Conservation (phyloP, 2,113 vertebrate genomes). For the Cynoglossus semilaevis region DNA sequence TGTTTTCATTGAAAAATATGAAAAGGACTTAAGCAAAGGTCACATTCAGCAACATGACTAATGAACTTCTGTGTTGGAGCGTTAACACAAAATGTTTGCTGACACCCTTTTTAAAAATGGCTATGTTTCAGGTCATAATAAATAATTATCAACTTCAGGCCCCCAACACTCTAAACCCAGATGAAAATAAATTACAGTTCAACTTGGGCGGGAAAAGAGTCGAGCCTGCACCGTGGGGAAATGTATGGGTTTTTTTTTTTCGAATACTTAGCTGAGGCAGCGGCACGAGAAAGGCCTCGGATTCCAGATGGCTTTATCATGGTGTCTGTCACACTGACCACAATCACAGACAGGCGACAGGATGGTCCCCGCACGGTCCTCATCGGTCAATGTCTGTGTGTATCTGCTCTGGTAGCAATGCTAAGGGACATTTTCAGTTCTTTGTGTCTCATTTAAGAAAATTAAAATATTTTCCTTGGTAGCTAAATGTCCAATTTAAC, state of each 20-base stretch:
- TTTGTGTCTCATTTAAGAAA: not conserved
- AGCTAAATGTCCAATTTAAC: no score
- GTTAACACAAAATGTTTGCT: not conserved
- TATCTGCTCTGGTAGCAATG: conserved; percentile 18
- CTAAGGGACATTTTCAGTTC: not conserved
- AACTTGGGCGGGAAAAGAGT: not conserved
- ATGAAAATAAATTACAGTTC: not conserved
- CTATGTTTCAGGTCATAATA: not conserved
- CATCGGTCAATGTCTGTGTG: not conserved
- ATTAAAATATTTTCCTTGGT: no score
- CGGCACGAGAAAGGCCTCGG: not conserved
- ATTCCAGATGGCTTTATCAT: conserved; percentile 13
- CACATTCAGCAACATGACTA: conserved; percentile 7
- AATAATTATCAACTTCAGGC: not conserved
- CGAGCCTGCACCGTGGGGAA: no score
- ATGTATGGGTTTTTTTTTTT: not conserved
- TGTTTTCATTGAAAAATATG: conserved; percentile 22
- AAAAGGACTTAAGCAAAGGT: conserved; percentile 27
- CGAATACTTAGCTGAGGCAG: not conserved
- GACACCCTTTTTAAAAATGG: not conserved
- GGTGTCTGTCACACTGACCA: conserved; percentile 1
- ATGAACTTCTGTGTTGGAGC: conserved; percentile 16
- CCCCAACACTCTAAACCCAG: no score
- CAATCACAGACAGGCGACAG: conserved; percentile 14
- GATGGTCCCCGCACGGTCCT: conserved; percentile 18